Evolutionary conservation across 1,140 invertebrate species (phyloP).

Genomic region (Nasonia longicornis): DNA sequence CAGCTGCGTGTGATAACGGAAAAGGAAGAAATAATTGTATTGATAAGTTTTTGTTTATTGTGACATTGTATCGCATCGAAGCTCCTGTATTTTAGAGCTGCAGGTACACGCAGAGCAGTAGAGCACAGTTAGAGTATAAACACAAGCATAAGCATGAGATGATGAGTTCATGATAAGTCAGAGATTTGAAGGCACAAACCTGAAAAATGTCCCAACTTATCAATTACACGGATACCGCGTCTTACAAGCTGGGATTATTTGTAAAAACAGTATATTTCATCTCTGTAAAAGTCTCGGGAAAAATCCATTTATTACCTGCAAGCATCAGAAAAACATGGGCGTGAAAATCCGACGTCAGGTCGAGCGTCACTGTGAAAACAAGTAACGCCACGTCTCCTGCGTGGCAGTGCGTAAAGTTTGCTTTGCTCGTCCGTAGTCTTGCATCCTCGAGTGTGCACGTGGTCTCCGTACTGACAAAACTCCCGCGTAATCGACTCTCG

Average conservation of each 20-base stretch:
- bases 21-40: not conserved
- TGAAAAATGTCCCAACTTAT: not conserved
- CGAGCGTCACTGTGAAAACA: not conserved
- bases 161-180: not conserved
- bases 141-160: not conserved
- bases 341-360: not conserved
- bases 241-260: not conserved
- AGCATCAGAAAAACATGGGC: not conserved
- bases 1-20: not conserved
- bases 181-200: not conserved
- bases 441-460: constrained; percentile 5
- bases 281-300: not conserved
- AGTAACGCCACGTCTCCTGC: not conserved
- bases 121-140: not conserved
- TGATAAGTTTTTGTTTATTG: not conserved
- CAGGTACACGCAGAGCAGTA: not conserved
- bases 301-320: not conserved
- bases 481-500: constrained; percentile 25
- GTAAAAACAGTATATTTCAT: not conserved
- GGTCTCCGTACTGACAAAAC: constrained; percentile 9
- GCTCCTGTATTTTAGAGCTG: not conserved
- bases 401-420: not conserved
- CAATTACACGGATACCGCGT: not conserved
- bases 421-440: not conserved
- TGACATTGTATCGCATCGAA: not conserved